phyloP scores from a whole-genome alignment of 2,797 vertebrate species.

The Lycodopsis pacificus region DNA sequence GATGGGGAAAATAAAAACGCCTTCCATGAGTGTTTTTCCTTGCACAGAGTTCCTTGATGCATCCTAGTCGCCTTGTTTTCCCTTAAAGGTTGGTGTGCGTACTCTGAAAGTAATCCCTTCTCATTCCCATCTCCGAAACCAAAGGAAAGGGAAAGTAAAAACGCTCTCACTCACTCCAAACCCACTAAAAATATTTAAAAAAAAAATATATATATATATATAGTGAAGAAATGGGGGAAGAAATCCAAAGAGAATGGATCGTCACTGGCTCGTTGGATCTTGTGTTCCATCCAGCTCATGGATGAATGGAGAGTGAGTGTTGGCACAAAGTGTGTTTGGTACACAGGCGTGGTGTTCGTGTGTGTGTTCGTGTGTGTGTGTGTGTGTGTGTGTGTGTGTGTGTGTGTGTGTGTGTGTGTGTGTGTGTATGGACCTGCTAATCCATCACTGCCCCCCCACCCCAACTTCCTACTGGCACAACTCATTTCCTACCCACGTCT shows the following conservation, averaged over 20 bases:
- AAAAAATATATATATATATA: too few relatives aligned
- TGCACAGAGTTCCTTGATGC: conserved; percentile 27
- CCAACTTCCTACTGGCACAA: conserved; percentile 71
- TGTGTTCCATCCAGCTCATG: conserved; percentile 16
- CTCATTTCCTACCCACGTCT: conserved; percentile 61
- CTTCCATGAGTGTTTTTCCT: conserved; percentile 57
- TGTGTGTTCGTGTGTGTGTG: conserved; percentile 29
- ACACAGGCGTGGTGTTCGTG: conserved; percentile 20
- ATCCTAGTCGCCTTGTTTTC: conserved; percentile 37
- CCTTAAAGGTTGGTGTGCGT: conserved; percentile 36
- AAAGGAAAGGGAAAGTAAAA: conserved; percentile 44
- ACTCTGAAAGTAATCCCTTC: conserved; percentile 26
- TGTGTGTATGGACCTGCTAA: conserved; percentile 55
- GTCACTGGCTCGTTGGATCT: conserved; percentile 25
- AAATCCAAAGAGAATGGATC: conserved; percentile 24
- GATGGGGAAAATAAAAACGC: conserved; percentile 43
- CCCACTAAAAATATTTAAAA: conserved; percentile 27
- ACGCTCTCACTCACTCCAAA: conserved; percentile 25
- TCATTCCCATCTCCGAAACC: conserved; percentile 37
- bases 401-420: conserved; percentile 35
- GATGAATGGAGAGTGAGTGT: conserved; percentile 42
- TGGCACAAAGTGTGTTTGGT: conserved; percentile 27
- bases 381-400: conserved; percentile 35
- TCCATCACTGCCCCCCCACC: conserved; percentile 56
- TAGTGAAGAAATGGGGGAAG: conserved; percentile 35